Evolutionary conservation across 2,113 vertebrate genomes (phyloP).

Genomic region (Tenebrosternarchus preto): DNA sequence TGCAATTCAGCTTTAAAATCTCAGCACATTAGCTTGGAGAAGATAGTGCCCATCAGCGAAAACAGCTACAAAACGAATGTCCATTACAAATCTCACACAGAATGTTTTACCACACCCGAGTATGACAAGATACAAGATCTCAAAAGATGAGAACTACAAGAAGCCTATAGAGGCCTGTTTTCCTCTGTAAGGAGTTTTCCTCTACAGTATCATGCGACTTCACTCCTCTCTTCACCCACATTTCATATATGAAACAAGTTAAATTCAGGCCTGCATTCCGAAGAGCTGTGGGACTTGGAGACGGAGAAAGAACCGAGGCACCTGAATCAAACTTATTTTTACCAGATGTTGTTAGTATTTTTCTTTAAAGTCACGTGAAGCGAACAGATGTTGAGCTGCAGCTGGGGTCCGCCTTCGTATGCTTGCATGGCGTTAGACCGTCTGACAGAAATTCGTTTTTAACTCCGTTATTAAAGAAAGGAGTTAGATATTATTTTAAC

Average conservation of each 20-base stretch:
- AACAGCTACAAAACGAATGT: too few relatives aligned
- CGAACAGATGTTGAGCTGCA: slow-evolving; percentile 58
- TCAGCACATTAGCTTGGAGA: neutral
- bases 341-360: slow-evolving; percentile 64
- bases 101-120: too few relatives aligned
- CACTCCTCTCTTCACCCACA: neutral
- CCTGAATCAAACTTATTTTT: slow-evolving; percentile 67
- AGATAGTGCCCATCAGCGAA: neutral
- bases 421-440: neutral
- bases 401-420: slow-evolving; percentile 56
- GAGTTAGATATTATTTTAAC: slow-evolving; percentile 6
- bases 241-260: neutral
- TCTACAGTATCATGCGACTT: too few relatives aligned
- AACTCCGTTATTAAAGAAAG: slow-evolving; percentile 37
- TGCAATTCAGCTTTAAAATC: neutral
- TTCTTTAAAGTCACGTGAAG: slow-evolving; percentile 64
- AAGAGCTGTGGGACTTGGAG: slow-evolving; percentile 15
- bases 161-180: too few relatives aligned
- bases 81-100: too few relatives aligned
- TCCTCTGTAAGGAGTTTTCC: too few relatives aligned
- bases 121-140: too few relatives aligned
- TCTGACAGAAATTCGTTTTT: slow-evolving; percentile 28
- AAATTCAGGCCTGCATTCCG: neutral
- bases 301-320: slow-evolving; percentile 46
- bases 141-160: too few relatives aligned